Conservation (phyloP, 2,113 vertebrate species). For the Chinchilla lanigera region DNA sequence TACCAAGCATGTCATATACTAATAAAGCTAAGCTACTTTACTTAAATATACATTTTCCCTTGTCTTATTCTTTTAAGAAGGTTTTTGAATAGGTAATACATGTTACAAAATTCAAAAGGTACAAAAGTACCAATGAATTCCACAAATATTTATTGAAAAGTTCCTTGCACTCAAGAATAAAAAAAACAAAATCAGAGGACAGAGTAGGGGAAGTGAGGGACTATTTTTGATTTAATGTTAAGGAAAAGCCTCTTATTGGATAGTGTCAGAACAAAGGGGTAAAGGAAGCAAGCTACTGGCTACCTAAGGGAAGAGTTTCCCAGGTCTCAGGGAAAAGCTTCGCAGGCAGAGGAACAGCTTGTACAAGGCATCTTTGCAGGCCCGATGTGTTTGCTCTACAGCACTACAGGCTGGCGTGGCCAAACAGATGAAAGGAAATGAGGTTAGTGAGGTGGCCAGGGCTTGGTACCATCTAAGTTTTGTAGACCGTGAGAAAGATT, state of each 20-base stretch:
- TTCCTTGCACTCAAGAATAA: background rate
- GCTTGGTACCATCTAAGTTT: background rate
- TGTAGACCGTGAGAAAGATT: background rate
- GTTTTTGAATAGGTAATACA: conserved; percentile 13
- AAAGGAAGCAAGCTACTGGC: background rate
- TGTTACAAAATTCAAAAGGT: background rate
- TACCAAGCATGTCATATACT: background rate
- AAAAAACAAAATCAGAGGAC: background rate
- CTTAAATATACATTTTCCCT: conserved; percentile 8
- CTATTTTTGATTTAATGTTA: background rate
- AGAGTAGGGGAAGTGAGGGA: background rate
- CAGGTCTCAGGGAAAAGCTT: background rate
- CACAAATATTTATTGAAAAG: conserved; percentile 20
- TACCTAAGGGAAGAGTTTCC: background rate
- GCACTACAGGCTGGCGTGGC: background rate
- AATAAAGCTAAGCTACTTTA: background rate
- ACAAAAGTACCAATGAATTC: background rate
- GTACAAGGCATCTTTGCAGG: background rate
- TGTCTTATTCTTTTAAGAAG: conserved; percentile 26
- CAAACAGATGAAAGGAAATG: background rate
- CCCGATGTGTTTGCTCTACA: background rate
- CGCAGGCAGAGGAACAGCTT: background rate
- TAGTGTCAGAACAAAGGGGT: background rate
- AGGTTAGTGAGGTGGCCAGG: background rate
- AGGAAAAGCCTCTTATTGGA: background rate